Conservation (phyloP, 2,797 vertebrate species). For the Morus bassanus region DNA sequence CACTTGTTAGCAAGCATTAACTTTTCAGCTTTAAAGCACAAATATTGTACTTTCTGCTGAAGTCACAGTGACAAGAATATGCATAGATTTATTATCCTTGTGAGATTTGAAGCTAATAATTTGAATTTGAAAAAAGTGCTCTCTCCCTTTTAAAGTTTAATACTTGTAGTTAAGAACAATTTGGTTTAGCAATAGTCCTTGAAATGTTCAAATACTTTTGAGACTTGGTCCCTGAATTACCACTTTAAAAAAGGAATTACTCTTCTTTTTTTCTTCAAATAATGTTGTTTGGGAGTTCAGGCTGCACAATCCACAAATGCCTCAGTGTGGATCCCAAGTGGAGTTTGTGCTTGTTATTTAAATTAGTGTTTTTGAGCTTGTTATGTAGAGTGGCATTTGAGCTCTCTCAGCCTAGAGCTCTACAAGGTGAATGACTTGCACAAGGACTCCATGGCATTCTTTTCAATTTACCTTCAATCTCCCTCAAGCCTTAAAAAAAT, state of each 20-base stretch:
- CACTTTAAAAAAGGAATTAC: slow-evolving; percentile 39
- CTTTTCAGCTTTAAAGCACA: slow-evolving; percentile 13
- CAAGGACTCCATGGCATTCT: slow-evolving; percentile 25
- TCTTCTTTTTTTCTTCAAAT: slow-evolving; percentile 7
- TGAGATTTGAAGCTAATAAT: slow-evolving; percentile 14
- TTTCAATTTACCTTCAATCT: slow-evolving; percentile 51
- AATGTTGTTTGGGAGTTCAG: slow-evolving; percentile 36
- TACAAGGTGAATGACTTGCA: slow-evolving; percentile 61
- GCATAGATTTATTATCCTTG: slow-evolving; percentile 20
- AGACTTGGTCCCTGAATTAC: slow-evolving; percentile 27
- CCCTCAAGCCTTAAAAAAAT: slow-evolving; percentile 35
- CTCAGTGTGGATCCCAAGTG: slow-evolving; percentile 46
- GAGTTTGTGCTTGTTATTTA: slow-evolving; percentile 56
- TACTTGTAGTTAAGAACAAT: slow-evolving; percentile 52
- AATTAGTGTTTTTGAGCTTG: slow-evolving; percentile 52
- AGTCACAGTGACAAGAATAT: slow-evolving; percentile 1
- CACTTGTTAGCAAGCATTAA: background rate
- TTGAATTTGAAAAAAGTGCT: slow-evolving; percentile 37
- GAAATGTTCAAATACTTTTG: slow-evolving; percentile 60
- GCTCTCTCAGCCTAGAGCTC: slow-evolving; percentile 41
- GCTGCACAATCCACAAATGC: slow-evolving; percentile 13
- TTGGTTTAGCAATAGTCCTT: slow-evolving; percentile 48
- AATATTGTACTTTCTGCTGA: background rate
- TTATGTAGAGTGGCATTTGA: slow-evolving; percentile 57
- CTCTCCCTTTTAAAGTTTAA: slow-evolving; percentile 39